These are phyloP conservation scores for Dromiciops gliroides DNA, from an alignment of 2,113 vertebrate species.

Conservation along the genomic window DNA sequence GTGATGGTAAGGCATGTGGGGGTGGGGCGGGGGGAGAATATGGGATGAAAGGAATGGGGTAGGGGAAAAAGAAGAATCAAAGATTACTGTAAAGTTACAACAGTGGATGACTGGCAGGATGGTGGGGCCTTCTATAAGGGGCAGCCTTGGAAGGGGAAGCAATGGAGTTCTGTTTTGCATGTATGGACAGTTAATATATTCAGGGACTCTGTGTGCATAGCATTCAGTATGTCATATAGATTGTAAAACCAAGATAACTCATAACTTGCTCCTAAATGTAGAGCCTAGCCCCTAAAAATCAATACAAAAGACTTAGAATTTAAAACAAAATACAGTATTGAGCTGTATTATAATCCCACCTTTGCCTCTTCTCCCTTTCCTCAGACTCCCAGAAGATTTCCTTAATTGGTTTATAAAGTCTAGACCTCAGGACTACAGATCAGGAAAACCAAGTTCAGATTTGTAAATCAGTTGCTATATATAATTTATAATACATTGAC, in stretches of 20 bases:
- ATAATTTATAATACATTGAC: not conserved
- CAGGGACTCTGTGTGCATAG: constrained; percentile 62
- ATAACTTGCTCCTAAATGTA: constrained; percentile 44
- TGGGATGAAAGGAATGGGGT: too few species aligned
- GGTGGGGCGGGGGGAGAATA: too few species aligned
- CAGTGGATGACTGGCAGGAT: not conserved
- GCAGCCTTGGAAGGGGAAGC: not conserved
- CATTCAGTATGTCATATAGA: constrained; percentile 54
- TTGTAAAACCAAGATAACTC: constrained; percentile 46
- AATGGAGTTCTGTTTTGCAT: not conserved
- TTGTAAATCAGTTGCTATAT: not conserved
- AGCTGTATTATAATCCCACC: not conserved
- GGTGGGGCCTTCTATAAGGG: not conserved
- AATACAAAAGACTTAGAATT: not conserved
- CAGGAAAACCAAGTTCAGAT: not conserved
- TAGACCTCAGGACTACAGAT: not conserved
- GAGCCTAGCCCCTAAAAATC: not conserved
- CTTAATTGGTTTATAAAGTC: constrained; percentile 42
- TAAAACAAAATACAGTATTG: not conserved
- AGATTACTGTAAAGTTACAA: not conserved
- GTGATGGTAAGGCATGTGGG: not conserved
- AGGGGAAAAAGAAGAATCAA: not conserved
- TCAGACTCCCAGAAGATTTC: constrained; percentile 44
- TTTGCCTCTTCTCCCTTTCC: not conserved
- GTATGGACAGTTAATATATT: constrained; percentile 61